phyloP scores from a whole-genome alignment of 2,888 invertebrate genomes.

The Dioctria rufipes region DNA sequence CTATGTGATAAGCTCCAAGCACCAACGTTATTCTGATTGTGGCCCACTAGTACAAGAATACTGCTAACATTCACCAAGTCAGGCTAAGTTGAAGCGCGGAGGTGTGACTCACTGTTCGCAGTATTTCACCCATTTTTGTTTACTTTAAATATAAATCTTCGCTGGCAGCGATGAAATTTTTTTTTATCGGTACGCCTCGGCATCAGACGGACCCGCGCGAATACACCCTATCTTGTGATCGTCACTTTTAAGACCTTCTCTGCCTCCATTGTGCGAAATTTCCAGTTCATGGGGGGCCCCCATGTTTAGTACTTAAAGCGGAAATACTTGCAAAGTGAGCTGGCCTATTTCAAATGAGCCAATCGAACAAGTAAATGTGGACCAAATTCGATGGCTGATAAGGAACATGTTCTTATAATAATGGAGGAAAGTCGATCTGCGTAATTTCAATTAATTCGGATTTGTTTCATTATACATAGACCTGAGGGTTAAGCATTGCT shows the following conservation, averaged over 20 bases:
- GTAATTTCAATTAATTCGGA: slow-evolving; percentile 16
- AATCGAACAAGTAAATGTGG: slow-evolving; percentile 26
- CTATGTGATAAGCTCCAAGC: too few species aligned
- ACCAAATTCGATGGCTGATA: slow-evolving; percentile 36
- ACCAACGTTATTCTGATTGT: too few species aligned
- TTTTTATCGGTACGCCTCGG: too few species aligned
- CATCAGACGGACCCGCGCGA: too few species aligned
- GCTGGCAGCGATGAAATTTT: too few species aligned
- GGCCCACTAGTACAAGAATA: too few species aligned
- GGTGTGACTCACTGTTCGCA: too few species aligned
- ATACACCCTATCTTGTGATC: too few species aligned
- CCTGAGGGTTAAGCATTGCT: not conserved
- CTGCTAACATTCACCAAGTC: too few species aligned
- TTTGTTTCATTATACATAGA: not conserved
- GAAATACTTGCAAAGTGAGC: slow-evolving; percentile 25
- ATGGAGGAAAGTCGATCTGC: not conserved
- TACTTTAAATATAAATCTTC: slow-evolving; percentile 30
- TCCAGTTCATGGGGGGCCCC: slow-evolving; percentile 35
- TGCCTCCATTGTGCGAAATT: not conserved
- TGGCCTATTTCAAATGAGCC: slow-evolving; percentile 26
- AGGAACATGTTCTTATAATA: not conserved
- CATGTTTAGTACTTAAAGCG: not conserved
- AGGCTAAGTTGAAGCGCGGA: too few species aligned
- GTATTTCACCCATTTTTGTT: slow-evolving; percentile 8
- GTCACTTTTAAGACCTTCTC: slow-evolving; percentile 20